Conservation (phyloP, 2,888 invertebrate species). For the Romanomermis culicivorax region DNA sequence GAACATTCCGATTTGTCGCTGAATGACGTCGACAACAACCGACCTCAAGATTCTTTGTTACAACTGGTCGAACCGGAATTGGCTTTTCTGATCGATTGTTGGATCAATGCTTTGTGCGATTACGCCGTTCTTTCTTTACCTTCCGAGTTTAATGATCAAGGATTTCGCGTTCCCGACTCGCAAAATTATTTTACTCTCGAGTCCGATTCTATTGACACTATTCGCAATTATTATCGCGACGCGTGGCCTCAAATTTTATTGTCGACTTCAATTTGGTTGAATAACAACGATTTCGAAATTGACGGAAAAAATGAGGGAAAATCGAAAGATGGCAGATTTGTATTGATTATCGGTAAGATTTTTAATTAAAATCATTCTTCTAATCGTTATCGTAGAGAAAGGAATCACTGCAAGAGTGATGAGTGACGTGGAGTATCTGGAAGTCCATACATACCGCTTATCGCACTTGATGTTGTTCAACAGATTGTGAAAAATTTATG, state of each 20-base stretch:
- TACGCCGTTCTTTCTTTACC: constrained; percentile 79
- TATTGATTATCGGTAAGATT: constrained; percentile 61
- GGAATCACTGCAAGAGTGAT: too few relatives aligned
- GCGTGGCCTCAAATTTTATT: constrained; percentile 88
- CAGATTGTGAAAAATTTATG: too few relatives aligned
- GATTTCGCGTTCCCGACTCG: constrained; percentile 77
- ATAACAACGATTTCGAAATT: constrained; percentile 41
- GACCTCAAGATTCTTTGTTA: constrained; percentile 39
- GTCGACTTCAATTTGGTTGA: constrained; percentile 70
- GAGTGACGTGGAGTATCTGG: too few relatives aligned
- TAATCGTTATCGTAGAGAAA: constrained; percentile 13
- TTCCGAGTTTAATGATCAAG: constrained; percentile 73
- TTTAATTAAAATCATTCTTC: constrained; percentile 9
- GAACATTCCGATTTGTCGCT: not conserved
- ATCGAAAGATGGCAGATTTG: constrained; percentile 41
- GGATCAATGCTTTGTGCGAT: constrained; percentile 81
- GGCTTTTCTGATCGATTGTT: constrained; percentile 67
- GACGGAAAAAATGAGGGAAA: not conserved
- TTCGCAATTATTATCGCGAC: constrained; percentile 66
- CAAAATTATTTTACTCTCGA: constrained; percentile 94
- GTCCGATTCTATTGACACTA: constrained; percentile 55
- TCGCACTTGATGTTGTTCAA: too few relatives aligned
- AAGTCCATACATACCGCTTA: too few relatives aligned
- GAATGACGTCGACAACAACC: not conserved
- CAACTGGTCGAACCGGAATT: constrained; percentile 82